phyloP scores from a whole-genome alignment of 2,888 invertebrate species.

The Smittia sp. region DNA sequence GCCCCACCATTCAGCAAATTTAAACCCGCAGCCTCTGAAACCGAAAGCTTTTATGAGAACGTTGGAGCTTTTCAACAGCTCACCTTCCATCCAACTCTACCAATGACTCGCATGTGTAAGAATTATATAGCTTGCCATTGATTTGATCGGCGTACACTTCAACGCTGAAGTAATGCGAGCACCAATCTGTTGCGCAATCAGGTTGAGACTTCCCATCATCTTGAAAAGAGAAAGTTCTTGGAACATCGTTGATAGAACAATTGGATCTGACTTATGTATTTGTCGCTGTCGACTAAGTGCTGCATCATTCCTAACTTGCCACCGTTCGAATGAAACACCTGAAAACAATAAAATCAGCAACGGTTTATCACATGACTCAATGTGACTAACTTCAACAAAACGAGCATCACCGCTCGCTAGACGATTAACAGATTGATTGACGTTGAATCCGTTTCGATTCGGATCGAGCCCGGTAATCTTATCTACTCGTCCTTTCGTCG shows the following conservation, averaged over 20 bases:
- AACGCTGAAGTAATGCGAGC: background rate
- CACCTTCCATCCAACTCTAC: constrained; percentile 10
- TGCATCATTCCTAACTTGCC: constrained; percentile 25
- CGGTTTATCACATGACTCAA: background rate
- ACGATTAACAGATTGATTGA: background rate
- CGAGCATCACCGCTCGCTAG: constrained; percentile 17
- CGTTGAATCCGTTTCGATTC: background rate
- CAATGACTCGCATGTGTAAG: background rate
- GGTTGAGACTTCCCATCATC: constrained; percentile 21
- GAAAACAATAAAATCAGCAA: background rate
- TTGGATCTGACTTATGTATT: constrained; percentile 9
- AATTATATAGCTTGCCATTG: background rate
- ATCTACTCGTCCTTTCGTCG: background rate
- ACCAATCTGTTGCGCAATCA: constrained; percentile 6
- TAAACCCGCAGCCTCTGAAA: background rate
- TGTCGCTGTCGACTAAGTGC: background rate
- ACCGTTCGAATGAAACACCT: constrained; percentile 27
- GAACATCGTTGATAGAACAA: background rate
- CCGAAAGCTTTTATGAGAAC: no score
- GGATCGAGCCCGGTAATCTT: constrained; percentile 32
- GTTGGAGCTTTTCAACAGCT: no score
- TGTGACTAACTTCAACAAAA: constrained; percentile 25
- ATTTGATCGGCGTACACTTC: background rate
- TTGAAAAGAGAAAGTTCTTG: background rate
- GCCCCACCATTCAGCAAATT: background rate